Conservation (phyloP, 2,797 vertebrate species). For the Etheostoma perlongum region DNA sequence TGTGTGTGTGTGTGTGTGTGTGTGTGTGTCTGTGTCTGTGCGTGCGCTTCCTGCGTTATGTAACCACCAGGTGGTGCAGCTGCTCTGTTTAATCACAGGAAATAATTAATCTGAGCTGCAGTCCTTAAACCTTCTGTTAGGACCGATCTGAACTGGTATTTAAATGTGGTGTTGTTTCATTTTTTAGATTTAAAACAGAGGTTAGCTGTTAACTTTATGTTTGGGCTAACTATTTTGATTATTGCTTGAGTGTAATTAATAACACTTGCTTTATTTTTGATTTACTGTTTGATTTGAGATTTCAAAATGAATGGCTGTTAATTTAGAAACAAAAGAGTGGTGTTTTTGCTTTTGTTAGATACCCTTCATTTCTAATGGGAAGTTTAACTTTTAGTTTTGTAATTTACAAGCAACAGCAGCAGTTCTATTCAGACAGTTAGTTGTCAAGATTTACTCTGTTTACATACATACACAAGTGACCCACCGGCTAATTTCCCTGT, state of each 20-base stretch:
- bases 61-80: slow-evolving; percentile 59
- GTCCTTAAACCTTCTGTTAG: not conserved
- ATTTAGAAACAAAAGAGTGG: not conserved
- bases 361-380: not conserved
- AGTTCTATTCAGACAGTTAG: not conserved
- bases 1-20: not conserved
- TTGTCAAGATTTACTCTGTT: not conserved
- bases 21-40: not conserved
- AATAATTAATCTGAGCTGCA: not conserved
- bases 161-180: not conserved
- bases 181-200: not conserved
- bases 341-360: not conserved
- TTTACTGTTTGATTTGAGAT: not conserved
- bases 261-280: too few relatives aligned
- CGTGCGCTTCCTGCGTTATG: not conserved
- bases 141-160: not conserved
- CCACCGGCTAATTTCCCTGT: not conserved
- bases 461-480: not conserved
- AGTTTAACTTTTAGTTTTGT: not conserved
- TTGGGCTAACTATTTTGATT: not conserved
- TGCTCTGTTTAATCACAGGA: slow-evolving; percentile 15
- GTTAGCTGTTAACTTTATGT: not conserved
- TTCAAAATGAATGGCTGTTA: not conserved
- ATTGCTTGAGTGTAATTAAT: too few relatives aligned
- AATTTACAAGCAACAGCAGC: not conserved